Conservation (phyloP, 2,797 vertebrate genomes). For the Peromyscus nudipes region DNA sequence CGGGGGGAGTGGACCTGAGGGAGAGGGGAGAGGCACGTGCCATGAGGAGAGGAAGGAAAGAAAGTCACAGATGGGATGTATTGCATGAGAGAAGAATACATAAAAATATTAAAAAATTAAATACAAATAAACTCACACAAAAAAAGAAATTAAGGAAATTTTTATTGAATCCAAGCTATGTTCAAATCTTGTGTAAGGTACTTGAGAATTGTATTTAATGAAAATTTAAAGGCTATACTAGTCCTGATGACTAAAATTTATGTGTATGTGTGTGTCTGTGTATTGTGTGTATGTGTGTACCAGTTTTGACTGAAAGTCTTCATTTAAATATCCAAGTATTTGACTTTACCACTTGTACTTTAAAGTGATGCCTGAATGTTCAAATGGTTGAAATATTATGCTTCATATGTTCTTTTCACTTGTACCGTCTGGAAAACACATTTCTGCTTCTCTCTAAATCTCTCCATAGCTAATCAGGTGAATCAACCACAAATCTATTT, state of each 20-base stretch:
- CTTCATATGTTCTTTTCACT: neutral
- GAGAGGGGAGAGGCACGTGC: accelerated
- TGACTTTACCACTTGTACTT: neutral
- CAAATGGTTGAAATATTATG: neutral
- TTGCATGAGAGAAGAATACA: neutral
- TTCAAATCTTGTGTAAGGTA: neutral
- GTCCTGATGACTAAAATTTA: neutral
- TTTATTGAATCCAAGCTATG: neutral
- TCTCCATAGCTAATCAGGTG: neutral
- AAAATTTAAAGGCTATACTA: neutral
- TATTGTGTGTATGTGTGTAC: neutral
- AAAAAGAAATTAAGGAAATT: neutral
- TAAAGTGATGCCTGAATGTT: neutral
- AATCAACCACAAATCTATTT: neutral
- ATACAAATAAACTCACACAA: neutral
- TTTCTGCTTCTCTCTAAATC: neutral
- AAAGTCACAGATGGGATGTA: neutral
- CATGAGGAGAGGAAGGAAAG: neutral
- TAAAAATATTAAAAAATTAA: neutral
- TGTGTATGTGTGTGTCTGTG: neutral
- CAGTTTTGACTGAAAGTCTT: neutral
- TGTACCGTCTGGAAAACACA: neutral
- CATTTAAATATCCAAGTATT: neutral
- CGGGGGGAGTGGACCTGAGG: too few relatives aligned
- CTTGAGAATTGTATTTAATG: neutral